Conservation (phyloP, 2,797 vertebrate species). For the Ptychobarbus kaznakovi region DNA sequence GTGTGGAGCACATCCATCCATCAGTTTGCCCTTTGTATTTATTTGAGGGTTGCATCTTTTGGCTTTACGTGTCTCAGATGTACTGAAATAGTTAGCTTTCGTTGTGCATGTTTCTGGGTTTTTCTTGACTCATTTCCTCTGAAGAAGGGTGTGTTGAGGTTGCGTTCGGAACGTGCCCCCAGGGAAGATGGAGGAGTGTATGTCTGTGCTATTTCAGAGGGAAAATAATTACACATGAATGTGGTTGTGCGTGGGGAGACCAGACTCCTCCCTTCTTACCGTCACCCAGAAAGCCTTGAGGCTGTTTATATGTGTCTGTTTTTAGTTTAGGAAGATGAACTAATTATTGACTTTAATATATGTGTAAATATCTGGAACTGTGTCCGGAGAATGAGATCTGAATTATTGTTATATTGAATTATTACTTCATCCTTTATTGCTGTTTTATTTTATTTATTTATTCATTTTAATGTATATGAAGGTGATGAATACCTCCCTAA, state of each 20-base stretch:
- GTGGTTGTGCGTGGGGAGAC: constrained; percentile 41
- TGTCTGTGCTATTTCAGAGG: constrained; percentile 52
- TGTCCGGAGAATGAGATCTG: constrained; percentile 7
- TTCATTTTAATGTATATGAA: background rate
- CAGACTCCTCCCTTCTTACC: constrained; percentile 32
- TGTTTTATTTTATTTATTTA: background rate
- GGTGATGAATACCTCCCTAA: background rate
- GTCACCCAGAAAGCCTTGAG: constrained; percentile 29
- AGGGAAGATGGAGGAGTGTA: constrained; percentile 1
- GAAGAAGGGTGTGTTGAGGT: constrained; percentile 23
- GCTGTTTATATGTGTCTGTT: constrained; percentile 46
- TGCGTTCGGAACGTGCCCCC: constrained; percentile 8
- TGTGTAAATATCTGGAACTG: background rate
- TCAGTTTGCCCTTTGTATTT: background rate
- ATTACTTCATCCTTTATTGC: background rate
- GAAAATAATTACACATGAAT: constrained; percentile 47
- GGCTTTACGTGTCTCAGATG: background rate
- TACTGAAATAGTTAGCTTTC: constrained; percentile 14
- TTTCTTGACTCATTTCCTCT: constrained; percentile 20
- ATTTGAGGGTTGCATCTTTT: background rate
- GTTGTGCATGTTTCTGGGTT: constrained; percentile 1
- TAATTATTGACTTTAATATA: constrained; percentile 45
- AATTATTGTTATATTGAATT: background rate
- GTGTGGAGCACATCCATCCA: background rate
- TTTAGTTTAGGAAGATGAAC: constrained; percentile 4